Base-by-base conservation (phyloP, 2,113 vertebrate genomes). In the Psammodynastes pulverulentus region DNA sequence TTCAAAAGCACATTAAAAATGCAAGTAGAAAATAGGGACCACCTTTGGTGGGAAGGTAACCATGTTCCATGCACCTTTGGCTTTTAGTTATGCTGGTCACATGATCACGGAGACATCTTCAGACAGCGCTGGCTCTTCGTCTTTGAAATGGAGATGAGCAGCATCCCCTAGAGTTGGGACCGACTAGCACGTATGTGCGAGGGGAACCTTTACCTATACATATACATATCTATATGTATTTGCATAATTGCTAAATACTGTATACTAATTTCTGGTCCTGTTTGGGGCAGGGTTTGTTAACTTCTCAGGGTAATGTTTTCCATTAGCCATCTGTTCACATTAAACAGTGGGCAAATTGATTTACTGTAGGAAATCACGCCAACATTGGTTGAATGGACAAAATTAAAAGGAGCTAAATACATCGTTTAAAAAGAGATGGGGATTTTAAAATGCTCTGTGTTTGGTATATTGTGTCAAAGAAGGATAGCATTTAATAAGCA, bases 391-490 rank as follows among this genome's bases (percentile, higher is more conserved):
- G 88, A 94, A 90, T 6, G 93, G 54, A 29, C 51, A 72, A 29
- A 87, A 7, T 62, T 52, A 48, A 95, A 92, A 49, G 92, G 45
- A 49, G 86, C 17, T 84, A 93, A 92, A 58, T 15, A 43, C 9
- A 0, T n/a, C 34, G 3, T 34, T 87, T 88, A 88, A 17, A 3
- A 54, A 56, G 24, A 34, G 72, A 48, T 23, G 19, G 23, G 34
- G 85, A 39, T 79, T 90, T 29, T 21, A 39, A 29, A 53, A 15
- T 52, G 87, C 43, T 52, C 21, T 72, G 54, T 43, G 45, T 39
- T 19, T 10, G 52, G 48, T 90, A 26, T 72, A n/a, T 39, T 79
- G 62, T 90, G 48, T 21, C 29, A 51, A 7, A 79, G 62, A 90
- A 79, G 46, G 8, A 34, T 39, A 51, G 48, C 21, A 51, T 46